A percentile compares a stretch with the other conserved stretches of the same genome.
phyloP scores from a whole-genome alignment of 2,797 vertebrate genomes.

The Enteromius fasciolatus region DNA sequence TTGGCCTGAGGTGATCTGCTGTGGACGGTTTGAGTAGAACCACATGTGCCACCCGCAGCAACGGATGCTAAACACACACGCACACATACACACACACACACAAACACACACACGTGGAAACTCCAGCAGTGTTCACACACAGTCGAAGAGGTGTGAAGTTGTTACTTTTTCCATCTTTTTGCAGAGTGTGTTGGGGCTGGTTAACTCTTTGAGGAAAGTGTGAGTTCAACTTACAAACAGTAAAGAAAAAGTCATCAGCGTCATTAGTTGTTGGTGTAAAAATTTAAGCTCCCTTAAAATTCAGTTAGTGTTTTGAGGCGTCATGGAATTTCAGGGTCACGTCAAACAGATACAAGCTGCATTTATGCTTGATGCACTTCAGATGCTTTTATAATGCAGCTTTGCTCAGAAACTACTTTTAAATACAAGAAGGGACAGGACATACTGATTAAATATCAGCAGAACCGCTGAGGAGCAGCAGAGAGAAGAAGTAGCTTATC shows the following conservation, averaged over 20 bases:
- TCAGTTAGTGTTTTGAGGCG: neutral
- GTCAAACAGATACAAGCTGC: neutral
- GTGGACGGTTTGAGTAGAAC: constrained; percentile 86
- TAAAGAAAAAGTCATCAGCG: neutral
- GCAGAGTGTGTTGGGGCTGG: neutral
- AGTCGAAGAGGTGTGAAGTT: constrained; percentile 69
- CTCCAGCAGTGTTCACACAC: constrained; percentile 11
- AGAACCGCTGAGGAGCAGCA: neutral
- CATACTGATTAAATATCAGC: neutral
- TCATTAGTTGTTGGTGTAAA: neutral
- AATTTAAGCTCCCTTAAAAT: neutral
- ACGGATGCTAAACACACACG: constrained; percentile 67
- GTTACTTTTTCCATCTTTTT: constrained; percentile 13
- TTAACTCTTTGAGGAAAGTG: neutral
- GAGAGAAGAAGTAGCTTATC: neutral
- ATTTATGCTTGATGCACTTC: neutral
- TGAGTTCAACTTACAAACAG: neutral
- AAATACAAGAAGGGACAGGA: neutral
- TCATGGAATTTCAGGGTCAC: neutral
- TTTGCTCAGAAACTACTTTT: neutral
- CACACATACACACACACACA: neutral
- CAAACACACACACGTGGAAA: constrained; percentile 34
- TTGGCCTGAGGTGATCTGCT: constrained; percentile 79
- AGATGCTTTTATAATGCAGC: neutral
- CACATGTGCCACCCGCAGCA: constrained; percentile 76